These are phyloP conservation scores for Chaenodraco wilsoni DNA, from an alignment of 2,797 vertebrate genomes.

Conservation along the genomic window DNA sequence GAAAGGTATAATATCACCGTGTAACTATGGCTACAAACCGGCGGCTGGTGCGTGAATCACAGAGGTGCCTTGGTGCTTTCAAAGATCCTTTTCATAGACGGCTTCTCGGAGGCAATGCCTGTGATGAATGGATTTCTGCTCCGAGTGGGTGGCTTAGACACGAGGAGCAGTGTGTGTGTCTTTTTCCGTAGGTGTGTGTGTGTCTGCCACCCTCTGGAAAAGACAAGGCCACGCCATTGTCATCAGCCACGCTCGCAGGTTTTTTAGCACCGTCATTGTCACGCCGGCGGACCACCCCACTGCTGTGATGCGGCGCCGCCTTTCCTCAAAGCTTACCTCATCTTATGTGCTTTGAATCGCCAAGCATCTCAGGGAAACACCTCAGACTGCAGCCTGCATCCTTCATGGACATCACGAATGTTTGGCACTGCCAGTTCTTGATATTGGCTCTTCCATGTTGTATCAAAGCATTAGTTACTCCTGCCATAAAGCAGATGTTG, in stretches of 20 bases:
- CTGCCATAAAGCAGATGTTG: conserved; percentile 40
- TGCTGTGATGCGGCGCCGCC: conserved; percentile 44
- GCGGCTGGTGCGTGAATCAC: conserved; percentile 50
- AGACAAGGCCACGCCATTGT: conserved; percentile 42
- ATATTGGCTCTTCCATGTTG: conserved; percentile 20
- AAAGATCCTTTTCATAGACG: conserved; percentile 71
- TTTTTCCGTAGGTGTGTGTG: conserved; percentile 38
- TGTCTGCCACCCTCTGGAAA: conserved; percentile 49
- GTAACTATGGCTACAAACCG: conserved; percentile 66
- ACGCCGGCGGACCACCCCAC: conserved; percentile 17
- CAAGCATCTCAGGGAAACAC: conserved; percentile 24
- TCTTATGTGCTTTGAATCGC: conserved; percentile 65
- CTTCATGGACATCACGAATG: neutral
- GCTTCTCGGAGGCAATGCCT: conserved; percentile 57
- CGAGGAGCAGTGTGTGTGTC: conserved; percentile 49
- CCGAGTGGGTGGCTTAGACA: conserved; percentile 70
- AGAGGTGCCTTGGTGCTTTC: conserved; percentile 62
- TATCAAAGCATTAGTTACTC: conserved; percentile 36
- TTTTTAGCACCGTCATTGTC: conserved; percentile 48
- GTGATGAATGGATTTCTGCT: conserved; percentile 69
- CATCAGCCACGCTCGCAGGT: conserved; percentile 25
- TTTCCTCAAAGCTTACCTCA: conserved; percentile 57
- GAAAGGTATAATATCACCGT: conserved; percentile 66
- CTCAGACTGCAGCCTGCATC: conserved; percentile 30
- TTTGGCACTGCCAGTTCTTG: neutral